Evolutionary conservation across 2,888 invertebrate species (phyloP).

Genomic region (Parapristionchus giblindavisi): DNA sequence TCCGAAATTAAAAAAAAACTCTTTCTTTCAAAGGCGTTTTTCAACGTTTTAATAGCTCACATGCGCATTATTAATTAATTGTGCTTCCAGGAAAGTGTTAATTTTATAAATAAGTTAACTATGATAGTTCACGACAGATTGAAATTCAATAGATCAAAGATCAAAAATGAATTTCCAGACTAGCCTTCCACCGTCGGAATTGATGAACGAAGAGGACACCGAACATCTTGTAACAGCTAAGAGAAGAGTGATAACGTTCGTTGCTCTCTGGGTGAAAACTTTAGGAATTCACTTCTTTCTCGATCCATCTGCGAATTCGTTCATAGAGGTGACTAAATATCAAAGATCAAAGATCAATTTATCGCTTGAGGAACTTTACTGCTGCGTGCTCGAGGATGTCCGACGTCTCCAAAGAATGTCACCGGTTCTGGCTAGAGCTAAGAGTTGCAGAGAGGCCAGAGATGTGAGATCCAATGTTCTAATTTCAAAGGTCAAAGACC

Average conservation of each 20-base stretch:
- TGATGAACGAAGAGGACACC: constrained; percentile 22
- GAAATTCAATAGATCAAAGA: neutral
- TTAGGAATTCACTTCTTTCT: constrained; percentile 81
- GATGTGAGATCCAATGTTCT: constrained; percentile 40
- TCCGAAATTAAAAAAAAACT: neutral
- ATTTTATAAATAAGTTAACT: neutral
- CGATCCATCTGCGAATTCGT: constrained; percentile 79
- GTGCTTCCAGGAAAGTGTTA: neutral
- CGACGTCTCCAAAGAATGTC: constrained; percentile 77
- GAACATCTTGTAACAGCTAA: constrained; percentile 22
- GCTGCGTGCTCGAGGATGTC: constrained; percentile 79
- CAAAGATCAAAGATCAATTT: neutral
- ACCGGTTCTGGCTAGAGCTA: constrained; percentile 78
- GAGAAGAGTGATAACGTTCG: constrained; percentile 77
- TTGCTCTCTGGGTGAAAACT: constrained; percentile 81
- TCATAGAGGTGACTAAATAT: constrained; percentile 76
- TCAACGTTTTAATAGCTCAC: neutral
- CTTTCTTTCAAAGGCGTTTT: neutral
- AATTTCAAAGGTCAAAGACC: neutral
- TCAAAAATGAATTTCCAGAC: neutral
- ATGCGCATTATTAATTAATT: neutral
- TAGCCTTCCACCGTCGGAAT: neutral
- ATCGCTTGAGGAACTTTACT: constrained; percentile 76
- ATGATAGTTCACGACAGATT: neutral
- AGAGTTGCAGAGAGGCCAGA: constrained; percentile 65